Evolutionary conservation across 2,113 vertebrate species (phyloP), one percentile per base, ranked within the genome.

Genomic region (Sula dactylatra): DNA sequence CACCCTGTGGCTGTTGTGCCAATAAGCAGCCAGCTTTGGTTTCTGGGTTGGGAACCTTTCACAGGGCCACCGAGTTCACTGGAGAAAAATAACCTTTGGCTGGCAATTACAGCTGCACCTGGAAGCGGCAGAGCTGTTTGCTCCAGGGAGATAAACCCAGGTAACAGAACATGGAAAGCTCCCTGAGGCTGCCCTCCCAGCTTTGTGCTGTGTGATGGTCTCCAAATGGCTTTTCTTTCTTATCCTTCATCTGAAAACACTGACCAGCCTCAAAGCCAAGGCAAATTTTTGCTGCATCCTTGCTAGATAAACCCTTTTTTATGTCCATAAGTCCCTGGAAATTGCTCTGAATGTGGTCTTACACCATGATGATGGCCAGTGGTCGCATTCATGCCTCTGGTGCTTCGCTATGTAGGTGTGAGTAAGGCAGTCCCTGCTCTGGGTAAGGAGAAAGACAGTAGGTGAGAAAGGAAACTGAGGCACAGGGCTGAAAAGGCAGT

Each of bases 161-260:
- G 62, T 17, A 80, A 36, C 47, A 73, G 62, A 36, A 29, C 21
- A 36, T 7, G 54, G 56, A 66, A 62, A 93, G 17, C 3, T 89
- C 38, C 55, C 36, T 0, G 0, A 49, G 59, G 69, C 4, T 83
- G 38, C 22, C 16, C 8, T 84, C 36, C n/a, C 58, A 45, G 32
- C 10, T 55, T 21, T 34, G 17, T 25, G 49, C 49, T 38, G 31
- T 0, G 0, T 12, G 25, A 7, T 40, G 64, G 4, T 70, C 73
- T 56, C 36, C 79, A 83, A 55, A 69, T 10, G 34, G 58, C n/a
- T 91, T 77, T 81, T 83, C 64, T 66, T 88, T 84, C 34, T 54
- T 40, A 31, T 19, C 16, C 50, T 81, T 65, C 50, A 22, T 20
- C 59, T 71, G 58, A 50, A 91, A 95, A 77, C 13, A 31, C 5